Evolutionary conservation across 2,888 invertebrate species (phyloP), one percentile per base, ranked within the genome.

Genomic region (Drosophila macrospina): DNA sequence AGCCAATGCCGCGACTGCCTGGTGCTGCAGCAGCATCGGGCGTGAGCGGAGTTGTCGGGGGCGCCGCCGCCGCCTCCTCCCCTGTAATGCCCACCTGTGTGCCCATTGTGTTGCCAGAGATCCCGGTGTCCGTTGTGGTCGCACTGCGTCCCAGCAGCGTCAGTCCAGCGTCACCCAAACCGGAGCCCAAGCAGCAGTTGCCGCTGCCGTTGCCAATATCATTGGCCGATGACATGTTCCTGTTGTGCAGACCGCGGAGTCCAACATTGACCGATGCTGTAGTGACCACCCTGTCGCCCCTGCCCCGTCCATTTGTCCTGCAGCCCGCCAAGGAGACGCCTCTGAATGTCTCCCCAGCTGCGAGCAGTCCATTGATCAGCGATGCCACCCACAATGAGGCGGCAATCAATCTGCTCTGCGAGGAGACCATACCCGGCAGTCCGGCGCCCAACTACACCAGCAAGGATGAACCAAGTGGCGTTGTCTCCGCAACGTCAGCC

Each of bases 381-480:
- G 82, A 82, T 24, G 90, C 87, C 52, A 89, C 90, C 45, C 90
- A 90, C 73, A 76, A 83, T 72, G 96, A 96, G 91, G 94, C 74
- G 5, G 63, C 95, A 74, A 94, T 95, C 76, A 96, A 96, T 57
- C 91, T 98, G 76, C 92, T 97, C 10, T 98, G 98, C 91, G 97
- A 97, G 90, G 98, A 98, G 92, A 97, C 97, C 26, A 97, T 98
- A 89, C 98, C 97, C 0, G 96, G 97, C 20, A 97, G 97, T 90
- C 97, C 97, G 4, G 96, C 96, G 45, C 96, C 96, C 0, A 88
- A 69, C 30, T 94, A 94, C 20, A 47, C 91, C 91, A 80, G 69
- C 67, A 65, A 70, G 44, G 80, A 88, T 60, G 73, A 82, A 0
- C 68, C 30, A 5, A 32, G 55, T 3, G 1, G 4, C 20, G 28